Base-by-base conservation (phyloP, 2,797 vertebrate genomes). In the Notoglanidium macrostoma region DNA sequence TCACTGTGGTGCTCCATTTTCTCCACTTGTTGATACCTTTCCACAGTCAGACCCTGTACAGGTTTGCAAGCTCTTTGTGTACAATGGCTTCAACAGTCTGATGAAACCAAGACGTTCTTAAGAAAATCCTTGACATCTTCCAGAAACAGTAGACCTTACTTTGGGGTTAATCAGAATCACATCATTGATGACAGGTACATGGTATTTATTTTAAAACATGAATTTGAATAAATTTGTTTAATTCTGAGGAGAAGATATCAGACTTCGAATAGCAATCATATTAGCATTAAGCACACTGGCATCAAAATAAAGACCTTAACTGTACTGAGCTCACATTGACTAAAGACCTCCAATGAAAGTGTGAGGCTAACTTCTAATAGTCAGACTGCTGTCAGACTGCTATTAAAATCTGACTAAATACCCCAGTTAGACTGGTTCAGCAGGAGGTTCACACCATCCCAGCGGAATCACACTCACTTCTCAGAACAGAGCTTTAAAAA, bases 371-470 rank as follows among this genome's bases (percentile, higher is more conserved):
- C 10, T 14, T 9, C 54, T 14, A 6, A 7, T 6, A 17, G 46
- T 11, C 57, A n/a, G 26, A 65, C 40, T 2, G 1, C 78, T 26
- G 23, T 81, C 57, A 81, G 78, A 81, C 78, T 63, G 78, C 77
- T 59, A 57, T n/a, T 84, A 68, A 84, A 81, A 49, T n/a, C 6
- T 12, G 32, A 46, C 63, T 86, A 76, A 85, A 78, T 2, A 49
- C 55, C 14, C 1, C 78, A 65, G 46, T 59, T 68, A 44, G 32
- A 70, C 61, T 72, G 73, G 83, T 72, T 77, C 51, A 78, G 80
- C 83, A 87, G 63, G 82, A 87, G 87, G 26, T 87, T 87, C 86
- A 87, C 86, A 87, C 86, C 59, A 87, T 87, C 73, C 32, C 49
- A 59, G 73, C 63, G 15, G 72, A 87, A 78, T 78, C 67, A 80